phyloP scores from a whole-genome alignment of 2,888 invertebrate genomes.

The Nycteola revayana region DNA sequence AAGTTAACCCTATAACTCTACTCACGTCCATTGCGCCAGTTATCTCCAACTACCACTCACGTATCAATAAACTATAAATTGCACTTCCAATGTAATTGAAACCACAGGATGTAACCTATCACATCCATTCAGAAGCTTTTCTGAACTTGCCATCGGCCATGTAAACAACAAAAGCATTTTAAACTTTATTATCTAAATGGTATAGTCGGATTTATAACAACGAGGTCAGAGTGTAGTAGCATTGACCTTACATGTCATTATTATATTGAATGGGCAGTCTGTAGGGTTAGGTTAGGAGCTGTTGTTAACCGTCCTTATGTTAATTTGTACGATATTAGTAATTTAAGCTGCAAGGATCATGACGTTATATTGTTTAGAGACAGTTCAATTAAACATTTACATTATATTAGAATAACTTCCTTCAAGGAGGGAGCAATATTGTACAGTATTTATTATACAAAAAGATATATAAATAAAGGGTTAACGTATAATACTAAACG shows the following conservation, averaged over 20 bases:
- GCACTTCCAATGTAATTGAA: conserved; percentile 67
- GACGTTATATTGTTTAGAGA: no score
- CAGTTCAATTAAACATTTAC: no score
- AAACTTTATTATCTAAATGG: conserved; percentile 23
- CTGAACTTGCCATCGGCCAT: conserved; percentile 42
- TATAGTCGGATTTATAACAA: conserved; percentile 34
- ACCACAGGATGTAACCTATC: conserved; percentile 74
- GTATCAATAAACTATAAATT: conserved; percentile 62
- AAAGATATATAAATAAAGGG: no score
- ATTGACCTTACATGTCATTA: conserved; percentile 54
- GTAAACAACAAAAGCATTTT: conserved; percentile 22
- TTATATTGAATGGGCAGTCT: conserved; percentile 44
- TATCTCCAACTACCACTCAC: conserved; percentile 33
- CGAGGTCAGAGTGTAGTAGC: conserved; percentile 37
- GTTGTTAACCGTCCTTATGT: conserved; percentile 30
- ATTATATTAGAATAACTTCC: no score
- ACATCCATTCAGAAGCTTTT: conserved; percentile 64
- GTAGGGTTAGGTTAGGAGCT: conserved; percentile 38
- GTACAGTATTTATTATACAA: no score
- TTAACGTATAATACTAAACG: no score
- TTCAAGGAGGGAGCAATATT: no score
- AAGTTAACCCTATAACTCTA: no score
- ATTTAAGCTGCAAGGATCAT: no score
- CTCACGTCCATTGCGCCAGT: conserved; percentile 16
- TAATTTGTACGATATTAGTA: no score